A percentile compares a stretch with the other conserved stretches of the same genome.
phyloP scores from a whole-genome alignment of 1,140 invertebrate genomes.

The Bombyx mandarina region DNA sequence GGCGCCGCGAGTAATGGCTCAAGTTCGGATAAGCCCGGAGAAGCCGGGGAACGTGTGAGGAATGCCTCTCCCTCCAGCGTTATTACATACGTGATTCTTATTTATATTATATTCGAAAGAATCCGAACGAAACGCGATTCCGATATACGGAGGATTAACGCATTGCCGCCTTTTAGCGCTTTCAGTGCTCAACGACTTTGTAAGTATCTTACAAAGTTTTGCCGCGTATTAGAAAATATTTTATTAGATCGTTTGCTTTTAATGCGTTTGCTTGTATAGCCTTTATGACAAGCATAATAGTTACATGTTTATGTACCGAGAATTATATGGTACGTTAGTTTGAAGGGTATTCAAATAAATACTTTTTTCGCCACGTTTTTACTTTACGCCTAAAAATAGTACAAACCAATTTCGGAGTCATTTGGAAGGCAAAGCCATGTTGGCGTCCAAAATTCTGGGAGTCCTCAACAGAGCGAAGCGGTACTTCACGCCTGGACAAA shows the following conservation, averaged over 20 bases:
- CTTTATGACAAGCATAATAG: no score
- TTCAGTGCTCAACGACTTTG: conserved; percentile 31
- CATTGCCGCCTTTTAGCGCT: conserved; percentile 42
- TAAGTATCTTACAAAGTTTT: conserved; percentile 30
- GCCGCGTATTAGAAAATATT: conserved; percentile 12
- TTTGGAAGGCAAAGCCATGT: no score
- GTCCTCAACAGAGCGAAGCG: no score
- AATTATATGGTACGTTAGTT: no score
- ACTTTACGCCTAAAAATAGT: no score
- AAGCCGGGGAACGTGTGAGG: conserved; percentile 56
- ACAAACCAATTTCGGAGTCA: not conserved
- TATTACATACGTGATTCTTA: conserved; percentile 70
- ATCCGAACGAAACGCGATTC: conserved; percentile 19
- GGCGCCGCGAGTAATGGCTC: conserved; percentile 36
- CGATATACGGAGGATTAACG: conserved; percentile 55
- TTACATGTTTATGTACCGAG: no score
- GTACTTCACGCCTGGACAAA: no score
- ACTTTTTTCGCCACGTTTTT: no score
- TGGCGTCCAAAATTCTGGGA: no score
- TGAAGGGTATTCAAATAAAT: no score
- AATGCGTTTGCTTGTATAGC: no score
- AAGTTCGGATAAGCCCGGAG: conserved; percentile 53
- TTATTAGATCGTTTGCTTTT: conserved; percentile 4
- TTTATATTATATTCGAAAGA: conserved; percentile 56
- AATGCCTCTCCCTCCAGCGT: conserved; percentile 43